Conservation (phyloP, 2,113 vertebrate genomes). For the Brachionichthys hirsutus region DNA sequence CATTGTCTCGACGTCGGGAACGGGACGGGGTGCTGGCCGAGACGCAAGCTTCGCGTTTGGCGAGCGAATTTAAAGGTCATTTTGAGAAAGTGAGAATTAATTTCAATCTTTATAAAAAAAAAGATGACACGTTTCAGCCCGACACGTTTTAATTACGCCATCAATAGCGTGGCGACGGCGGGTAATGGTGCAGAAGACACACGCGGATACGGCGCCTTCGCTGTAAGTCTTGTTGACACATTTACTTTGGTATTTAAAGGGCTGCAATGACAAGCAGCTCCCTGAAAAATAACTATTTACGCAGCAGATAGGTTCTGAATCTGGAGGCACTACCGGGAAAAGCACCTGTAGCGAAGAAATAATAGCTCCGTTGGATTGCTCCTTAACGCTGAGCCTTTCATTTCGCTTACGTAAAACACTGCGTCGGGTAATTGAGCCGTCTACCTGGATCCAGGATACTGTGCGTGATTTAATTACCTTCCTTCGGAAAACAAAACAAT, state of each 20-base stretch:
- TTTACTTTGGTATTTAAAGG: slow-evolving; percentile 35
- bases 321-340: too few relatives aligned
- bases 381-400: too few relatives aligned
- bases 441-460: background rate
- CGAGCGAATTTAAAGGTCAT: slow-evolving; percentile 69
- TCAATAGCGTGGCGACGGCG: slow-evolving; percentile 69
- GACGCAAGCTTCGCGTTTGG: slow-evolving; percentile 53
- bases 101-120: slow-evolving; percentile 69
- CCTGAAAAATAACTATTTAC: too few relatives aligned
- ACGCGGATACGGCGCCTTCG: slow-evolving; percentile 53
- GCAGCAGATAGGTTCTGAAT: too few relatives aligned
- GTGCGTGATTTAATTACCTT: slow-evolving; percentile 48
- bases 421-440: too few relatives aligned
- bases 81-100: slow-evolving; percentile 75
- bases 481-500: slow-evolving; percentile 36
- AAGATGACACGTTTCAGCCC: slow-evolving; percentile 72
- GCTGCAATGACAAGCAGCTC: too few relatives aligned
- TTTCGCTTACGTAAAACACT: too few relatives aligned
- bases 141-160: slow-evolving; percentile 79
- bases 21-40: slow-evolving; percentile 35
- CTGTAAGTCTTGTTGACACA: slow-evolving; percentile 45
- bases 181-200: slow-evolving; percentile 73
- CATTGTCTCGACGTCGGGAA: slow-evolving; percentile 48
- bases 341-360: too few relatives aligned
- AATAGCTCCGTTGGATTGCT: too few relatives aligned